phyloP scores from a whole-genome alignment of 1,140 invertebrate genomes.

The Calycopis cecrops region DNA sequence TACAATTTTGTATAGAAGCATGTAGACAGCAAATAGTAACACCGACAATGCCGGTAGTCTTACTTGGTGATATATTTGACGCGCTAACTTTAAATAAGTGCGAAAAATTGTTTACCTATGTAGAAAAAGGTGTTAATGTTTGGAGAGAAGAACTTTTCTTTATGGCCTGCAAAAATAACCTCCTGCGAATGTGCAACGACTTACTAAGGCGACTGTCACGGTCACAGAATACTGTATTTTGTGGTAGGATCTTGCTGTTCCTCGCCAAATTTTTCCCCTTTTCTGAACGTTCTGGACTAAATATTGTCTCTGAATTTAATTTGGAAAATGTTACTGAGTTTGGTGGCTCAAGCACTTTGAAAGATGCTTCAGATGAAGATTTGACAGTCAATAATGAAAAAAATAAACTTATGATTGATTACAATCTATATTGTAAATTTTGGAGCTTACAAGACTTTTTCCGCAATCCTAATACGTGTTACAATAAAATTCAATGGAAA shows the following conservation, averaged over 20 bases:
- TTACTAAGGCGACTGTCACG: constrained; percentile 93
- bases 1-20: constrained; percentile 84
- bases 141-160: constrained; percentile 97
- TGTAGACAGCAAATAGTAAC: constrained; percentile 87
- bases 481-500: constrained; percentile 94
- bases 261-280: constrained; percentile 98
- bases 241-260: constrained; percentile 97
- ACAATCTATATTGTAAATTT: constrained; percentile 97
- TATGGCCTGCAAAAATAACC: constrained; percentile 93
- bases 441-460: constrained; percentile 98
- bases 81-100: constrained; percentile 90
- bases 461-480: constrained; percentile 94
- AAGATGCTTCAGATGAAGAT: constrained; percentile 79
- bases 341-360: constrained; percentile 78
- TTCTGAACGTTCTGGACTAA: constrained; percentile 96
- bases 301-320: constrained; percentile 99
- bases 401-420: constrained; percentile 87
- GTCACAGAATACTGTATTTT: constrained; percentile 98
- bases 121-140: constrained; percentile 91
- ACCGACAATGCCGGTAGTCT: constrained; percentile 88
- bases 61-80: constrained; percentile 96
- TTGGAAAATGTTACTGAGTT: constrained; percentile 95
- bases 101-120: constrained; percentile 91
- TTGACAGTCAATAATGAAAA: constrained; percentile 79
- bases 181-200: constrained; percentile 98